Conservation (phyloP, 2,888 invertebrate species). For the Tanypteryx hageni region DNA sequence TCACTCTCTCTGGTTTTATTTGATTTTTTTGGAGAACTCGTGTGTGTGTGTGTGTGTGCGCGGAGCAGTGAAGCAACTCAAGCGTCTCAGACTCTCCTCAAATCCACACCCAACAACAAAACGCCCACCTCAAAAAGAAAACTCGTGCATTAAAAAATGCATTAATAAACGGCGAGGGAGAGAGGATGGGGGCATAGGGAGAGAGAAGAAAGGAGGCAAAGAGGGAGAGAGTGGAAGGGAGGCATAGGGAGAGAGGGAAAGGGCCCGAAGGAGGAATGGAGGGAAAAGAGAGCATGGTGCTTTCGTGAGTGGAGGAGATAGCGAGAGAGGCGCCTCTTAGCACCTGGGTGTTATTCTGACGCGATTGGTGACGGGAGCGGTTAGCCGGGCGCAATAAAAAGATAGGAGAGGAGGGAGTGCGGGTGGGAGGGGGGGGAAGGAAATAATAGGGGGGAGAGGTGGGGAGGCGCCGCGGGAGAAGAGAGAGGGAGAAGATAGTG, state of each 20-base stretch:
- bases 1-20: background rate
- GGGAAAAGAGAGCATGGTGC: background rate
- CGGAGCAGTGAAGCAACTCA: slow-evolving; percentile 34
- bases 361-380: slow-evolving; percentile 39
- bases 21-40: background rate
- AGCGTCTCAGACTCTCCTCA: slow-evolving; percentile 18
- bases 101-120: slow-evolving; percentile 44
- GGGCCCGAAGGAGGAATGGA: background rate
- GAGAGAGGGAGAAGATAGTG: background rate
- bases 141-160: background rate
- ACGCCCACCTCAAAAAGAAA: slow-evolving; percentile 30
- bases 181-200: background rate
- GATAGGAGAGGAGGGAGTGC: background rate
- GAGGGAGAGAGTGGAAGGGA: background rate
- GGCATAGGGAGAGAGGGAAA: background rate
- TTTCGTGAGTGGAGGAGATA: background rate
- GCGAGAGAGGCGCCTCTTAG: slow-evolving; percentile 41
- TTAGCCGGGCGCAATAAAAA: slow-evolving; percentile 37
- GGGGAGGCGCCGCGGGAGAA: background rate
- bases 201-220: background rate
- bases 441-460: background rate
- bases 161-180: background rate
- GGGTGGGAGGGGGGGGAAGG: background rate
- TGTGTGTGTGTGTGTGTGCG: background rate
- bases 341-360: slow-evolving; percentile 41